Evolutionary conservation across 2,888 invertebrate species (phyloP).

Genomic region (Digitonthophagus gazella): DNA sequence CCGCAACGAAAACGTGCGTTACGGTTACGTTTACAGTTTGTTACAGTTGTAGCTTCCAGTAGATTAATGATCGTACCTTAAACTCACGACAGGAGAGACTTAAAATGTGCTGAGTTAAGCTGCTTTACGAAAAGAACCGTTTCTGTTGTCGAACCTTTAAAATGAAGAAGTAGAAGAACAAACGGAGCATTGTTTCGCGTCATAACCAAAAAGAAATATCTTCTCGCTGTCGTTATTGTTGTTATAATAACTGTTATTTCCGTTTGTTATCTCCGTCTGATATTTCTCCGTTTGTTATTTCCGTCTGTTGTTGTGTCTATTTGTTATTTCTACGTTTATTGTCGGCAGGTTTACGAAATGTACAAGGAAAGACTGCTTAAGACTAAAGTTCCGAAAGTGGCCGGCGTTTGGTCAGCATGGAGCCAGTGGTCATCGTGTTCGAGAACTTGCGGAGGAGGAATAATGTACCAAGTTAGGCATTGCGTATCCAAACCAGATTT

Average conservation of each 20-base stretch:
- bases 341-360: slow-evolving; percentile 45
- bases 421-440: slow-evolving; percentile 73
- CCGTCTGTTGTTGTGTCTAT: neutral
- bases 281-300: too few relatives aligned
- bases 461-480: slow-evolving; percentile 69
- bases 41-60: too few relatives aligned
- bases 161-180: neutral
- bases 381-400: slow-evolving; percentile 39
- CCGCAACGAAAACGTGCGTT: neutral
- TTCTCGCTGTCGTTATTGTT: neutral
- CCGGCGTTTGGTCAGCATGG: slow-evolving; percentile 68
- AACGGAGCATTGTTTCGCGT: neutral
- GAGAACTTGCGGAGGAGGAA: slow-evolving; percentile 73
- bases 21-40: neutral
- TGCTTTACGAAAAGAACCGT: neutral
- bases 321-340: slow-evolving; percentile 33
- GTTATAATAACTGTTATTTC: neutral
- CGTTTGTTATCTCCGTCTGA: too few relatives aligned
- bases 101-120: neutral
- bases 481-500: slow-evolving; percentile 55
- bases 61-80: neutral
- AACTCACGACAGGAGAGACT: neutral
- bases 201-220: neutral
- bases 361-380: slow-evolving; percentile 44
- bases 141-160: neutral